Conservation (phyloP, 2,797 vertebrate species). For the Peromyscus melanophrys region DNA sequence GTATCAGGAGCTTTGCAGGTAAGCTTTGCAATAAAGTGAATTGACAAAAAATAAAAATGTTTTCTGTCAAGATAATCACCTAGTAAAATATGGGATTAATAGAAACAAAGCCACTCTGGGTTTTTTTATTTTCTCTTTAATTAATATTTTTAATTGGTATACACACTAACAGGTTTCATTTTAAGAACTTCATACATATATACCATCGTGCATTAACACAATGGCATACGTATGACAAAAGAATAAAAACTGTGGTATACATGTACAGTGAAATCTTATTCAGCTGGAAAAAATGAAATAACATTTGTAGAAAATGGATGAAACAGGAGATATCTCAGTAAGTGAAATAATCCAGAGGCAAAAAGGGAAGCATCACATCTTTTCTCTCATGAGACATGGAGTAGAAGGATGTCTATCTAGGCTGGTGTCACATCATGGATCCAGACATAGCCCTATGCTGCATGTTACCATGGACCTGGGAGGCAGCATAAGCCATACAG, state of each 20-base stretch:
- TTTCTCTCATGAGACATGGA: not conserved
- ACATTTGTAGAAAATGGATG: not conserved
- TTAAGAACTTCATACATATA: not conserved
- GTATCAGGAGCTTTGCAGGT: not conserved
- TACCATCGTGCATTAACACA: not conserved
- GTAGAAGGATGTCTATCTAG: not conserved
- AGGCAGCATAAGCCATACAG: too few relatives aligned
- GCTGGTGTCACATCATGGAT: not conserved
- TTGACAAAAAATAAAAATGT: not conserved
- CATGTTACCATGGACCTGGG: too few relatives aligned
- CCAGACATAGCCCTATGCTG: too few relatives aligned
- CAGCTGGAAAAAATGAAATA: not conserved
- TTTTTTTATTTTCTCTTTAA: not conserved
- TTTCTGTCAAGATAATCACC: not conserved
- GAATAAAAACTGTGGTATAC: not conserved
- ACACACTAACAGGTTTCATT: not conserved
- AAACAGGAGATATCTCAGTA: not conserved
- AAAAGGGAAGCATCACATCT: not conserved
- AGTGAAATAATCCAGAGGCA: not conserved
- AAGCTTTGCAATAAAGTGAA: slow-evolving; percentile 47
- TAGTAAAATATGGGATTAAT: not conserved
- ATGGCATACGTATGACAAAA: not conserved
- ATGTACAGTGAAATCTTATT: not conserved
- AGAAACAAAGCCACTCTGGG: not conserved
- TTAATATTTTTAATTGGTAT: not conserved